Conservation (phyloP, 2,113 vertebrate genomes). For the Panurus biarmicus region DNA sequence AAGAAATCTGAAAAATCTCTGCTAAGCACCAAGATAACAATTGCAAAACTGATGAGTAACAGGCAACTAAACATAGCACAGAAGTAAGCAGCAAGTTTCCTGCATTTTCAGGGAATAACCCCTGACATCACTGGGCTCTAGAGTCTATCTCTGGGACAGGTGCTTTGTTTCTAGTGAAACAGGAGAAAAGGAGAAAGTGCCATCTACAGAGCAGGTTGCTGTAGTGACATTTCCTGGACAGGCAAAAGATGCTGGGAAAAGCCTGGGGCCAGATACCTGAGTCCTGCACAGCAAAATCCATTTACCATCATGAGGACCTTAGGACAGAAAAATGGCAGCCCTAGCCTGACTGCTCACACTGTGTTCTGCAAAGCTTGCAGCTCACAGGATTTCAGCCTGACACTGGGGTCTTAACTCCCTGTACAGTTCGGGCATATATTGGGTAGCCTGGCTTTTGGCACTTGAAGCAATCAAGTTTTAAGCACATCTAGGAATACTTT, state of each 20-base stretch:
- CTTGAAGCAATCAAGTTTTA: not conserved
- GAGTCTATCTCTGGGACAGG: not conserved
- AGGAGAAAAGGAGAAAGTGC: not conserved
- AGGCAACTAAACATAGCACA: not conserved
- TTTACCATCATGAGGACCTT: not conserved
- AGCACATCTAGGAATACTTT: not conserved
- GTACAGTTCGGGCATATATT: not conserved
- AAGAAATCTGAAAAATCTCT: not conserved
- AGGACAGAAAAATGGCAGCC: not conserved
- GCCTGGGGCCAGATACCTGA: not conserved
- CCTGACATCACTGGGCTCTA: accelerated
- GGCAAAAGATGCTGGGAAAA: not conserved
- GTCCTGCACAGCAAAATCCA: not conserved
- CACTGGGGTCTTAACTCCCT: not conserved
- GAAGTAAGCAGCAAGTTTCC: not conserved
- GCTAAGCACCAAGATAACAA: not conserved
- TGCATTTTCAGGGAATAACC: not conserved
- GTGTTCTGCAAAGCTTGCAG: not conserved
- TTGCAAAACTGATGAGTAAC: not conserved
- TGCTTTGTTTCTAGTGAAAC: not conserved
- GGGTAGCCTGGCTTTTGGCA: not conserved
- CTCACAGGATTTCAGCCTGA: not conserved
- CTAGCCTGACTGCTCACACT: not conserved
- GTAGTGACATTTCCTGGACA: not conserved
- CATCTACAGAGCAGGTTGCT: not conserved